Evolutionary conservation across 2,797 vertebrate genomes (phyloP).

Genomic region (Hoplostethus atlanticus): DNA sequence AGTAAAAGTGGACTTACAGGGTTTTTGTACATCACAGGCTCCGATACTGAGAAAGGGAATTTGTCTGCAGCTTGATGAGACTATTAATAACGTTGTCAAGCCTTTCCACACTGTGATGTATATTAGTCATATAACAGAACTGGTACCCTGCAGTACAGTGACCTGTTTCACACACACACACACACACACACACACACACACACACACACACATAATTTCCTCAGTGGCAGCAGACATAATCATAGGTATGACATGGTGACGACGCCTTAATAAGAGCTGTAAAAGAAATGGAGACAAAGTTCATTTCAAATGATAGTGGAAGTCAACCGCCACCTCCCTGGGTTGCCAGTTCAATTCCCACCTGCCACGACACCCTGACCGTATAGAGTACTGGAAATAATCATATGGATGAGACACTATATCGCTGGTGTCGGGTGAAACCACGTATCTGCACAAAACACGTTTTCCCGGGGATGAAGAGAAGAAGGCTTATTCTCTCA

Average conservation of each 20-base stretch:
- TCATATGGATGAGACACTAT: constrained; percentile 44
- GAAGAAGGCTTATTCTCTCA: neutral
- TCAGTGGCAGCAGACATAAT: constrained; percentile 62
- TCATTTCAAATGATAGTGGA: constrained; percentile 41
- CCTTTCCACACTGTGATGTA: constrained; percentile 32
- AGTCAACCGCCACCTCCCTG: constrained; percentile 28
- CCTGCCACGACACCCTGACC: constrained; percentile 58
- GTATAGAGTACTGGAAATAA: constrained; percentile 34
- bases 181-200: constrained; percentile 10
- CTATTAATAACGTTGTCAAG: constrained; percentile 72
- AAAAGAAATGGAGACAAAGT: constrained; percentile 50
- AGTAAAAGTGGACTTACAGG: constrained; percentile 13
- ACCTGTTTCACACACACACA: constrained; percentile 32
- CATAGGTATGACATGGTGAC: constrained; percentile 63
- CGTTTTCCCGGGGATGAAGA: neutral
- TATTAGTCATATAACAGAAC: constrained; percentile 60
- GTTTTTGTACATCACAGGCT: constrained; percentile 3
- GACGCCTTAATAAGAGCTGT: constrained; percentile 69
- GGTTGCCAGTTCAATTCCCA: constrained; percentile 62
- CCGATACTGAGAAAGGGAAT: constrained; percentile 27
- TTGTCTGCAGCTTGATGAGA: constrained; percentile 36
- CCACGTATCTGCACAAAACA: constrained; percentile 16
- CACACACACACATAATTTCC: constrained; percentile 13
- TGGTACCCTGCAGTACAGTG: constrained; percentile 50
- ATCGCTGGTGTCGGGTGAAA: constrained; percentile 36